These are phyloP conservation scores for Sinohyriopsis cumingii DNA, from an alignment of 2,888 invertebrate genomes.

Conservation along the genomic window DNA sequence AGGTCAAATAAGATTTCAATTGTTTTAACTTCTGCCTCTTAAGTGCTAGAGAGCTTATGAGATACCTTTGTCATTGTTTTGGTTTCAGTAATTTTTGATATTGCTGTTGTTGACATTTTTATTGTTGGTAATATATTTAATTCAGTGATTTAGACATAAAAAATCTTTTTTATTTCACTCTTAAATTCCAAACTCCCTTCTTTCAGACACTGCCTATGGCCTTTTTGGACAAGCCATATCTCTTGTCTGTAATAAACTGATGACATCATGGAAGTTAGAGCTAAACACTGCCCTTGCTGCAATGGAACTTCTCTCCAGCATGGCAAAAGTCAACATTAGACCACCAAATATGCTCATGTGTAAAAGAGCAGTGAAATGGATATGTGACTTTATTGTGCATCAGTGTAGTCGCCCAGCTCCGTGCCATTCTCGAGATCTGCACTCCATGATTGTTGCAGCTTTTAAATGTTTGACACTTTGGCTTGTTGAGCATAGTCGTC, in stretches of 20 bases:
- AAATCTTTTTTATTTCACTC: neutral
- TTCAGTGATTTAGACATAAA: neutral
- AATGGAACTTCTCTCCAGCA: slow-evolving; percentile 89
- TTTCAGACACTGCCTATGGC: slow-evolving; percentile 86
- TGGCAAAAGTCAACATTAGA: slow-evolving; percentile 79
- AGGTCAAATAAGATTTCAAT: too few species aligned
- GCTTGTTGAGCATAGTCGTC: slow-evolving; percentile 91
- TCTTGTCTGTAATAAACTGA: slow-evolving; percentile 93
- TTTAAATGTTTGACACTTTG: slow-evolving; percentile 80
- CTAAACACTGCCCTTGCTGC: slow-evolving; percentile 94
- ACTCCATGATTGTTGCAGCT: slow-evolving; percentile 87
- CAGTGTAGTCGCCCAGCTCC: slow-evolving; percentile 92
- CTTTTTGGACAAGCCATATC: slow-evolving; percentile 93
- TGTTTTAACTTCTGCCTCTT: too few species aligned
- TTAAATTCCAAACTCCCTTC: neutral
- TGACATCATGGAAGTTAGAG: slow-evolving; percentile 97
- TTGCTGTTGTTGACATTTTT: neutral
- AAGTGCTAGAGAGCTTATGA: too few species aligned
- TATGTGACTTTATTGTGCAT: slow-evolving; percentile 97
- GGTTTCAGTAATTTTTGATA: too few species aligned
- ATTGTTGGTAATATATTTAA: neutral
- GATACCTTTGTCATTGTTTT: too few species aligned
- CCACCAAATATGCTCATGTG: slow-evolving; percentile 67
- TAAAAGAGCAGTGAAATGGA: slow-evolving; percentile 85
- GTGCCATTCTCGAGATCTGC: slow-evolving; percentile 91